Evolutionary conservation across 2,797 vertebrate genomes (phyloP).

Genomic region (Percopsis omiscomaycus): DNA sequence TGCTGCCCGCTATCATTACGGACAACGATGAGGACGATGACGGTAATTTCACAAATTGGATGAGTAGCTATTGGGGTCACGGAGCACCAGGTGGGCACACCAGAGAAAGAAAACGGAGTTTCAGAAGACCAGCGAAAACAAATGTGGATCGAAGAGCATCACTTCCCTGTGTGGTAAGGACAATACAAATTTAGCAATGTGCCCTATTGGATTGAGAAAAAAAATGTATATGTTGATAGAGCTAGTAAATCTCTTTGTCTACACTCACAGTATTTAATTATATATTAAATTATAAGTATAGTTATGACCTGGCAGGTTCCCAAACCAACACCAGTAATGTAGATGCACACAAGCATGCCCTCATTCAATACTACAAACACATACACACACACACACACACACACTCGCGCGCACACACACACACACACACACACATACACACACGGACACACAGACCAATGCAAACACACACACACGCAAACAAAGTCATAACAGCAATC

Average conservation of each 20-base stretch:
- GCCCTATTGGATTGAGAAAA: neutral
- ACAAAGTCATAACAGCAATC: neutral
- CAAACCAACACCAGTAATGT: conserved; percentile 13
- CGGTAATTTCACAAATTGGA: conserved; percentile 95
- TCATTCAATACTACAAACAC: neutral
- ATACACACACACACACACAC: neutral
- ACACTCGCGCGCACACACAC: neutral
- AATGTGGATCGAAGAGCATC: conserved; percentile 83
- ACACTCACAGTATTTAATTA: too few species aligned
- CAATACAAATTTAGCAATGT: neutral
- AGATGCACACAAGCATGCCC: neutral
- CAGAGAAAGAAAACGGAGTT: conserved; percentile 78
- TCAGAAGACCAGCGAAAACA: conserved; percentile 63
- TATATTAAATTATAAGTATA: too few species aligned
- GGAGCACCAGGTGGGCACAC: conserved; percentile 57
- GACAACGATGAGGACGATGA: conserved; percentile 94
- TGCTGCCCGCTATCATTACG: conserved; percentile 75
- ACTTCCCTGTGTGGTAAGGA: conserved; percentile 86
- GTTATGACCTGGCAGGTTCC: conserved; percentile 13
- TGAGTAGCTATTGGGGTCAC: conserved; percentile 98
- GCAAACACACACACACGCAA: neutral
- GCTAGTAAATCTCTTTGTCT: too few species aligned
- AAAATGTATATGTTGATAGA: too few species aligned
- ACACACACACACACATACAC: conserved; percentile 2
- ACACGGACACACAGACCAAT: neutral